Evolutionary conservation across 2,113 vertebrate species (phyloP).

Genomic region (Furnarius figulus): DNA sequence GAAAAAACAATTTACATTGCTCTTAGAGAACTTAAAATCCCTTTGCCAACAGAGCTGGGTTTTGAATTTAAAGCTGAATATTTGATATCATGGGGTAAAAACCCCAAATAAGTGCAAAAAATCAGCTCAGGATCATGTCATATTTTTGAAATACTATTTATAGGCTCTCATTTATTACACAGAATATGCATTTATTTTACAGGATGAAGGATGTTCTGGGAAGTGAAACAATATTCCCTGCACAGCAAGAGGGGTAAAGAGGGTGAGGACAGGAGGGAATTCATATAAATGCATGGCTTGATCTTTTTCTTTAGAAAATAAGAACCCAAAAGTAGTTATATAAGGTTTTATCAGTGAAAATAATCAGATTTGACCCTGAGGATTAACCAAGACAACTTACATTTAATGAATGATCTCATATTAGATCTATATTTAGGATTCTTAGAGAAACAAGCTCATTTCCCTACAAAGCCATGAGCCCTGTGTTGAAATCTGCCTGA

Average conservation of each 20-base stretch:
- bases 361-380: neutral
- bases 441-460: neutral
- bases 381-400: neutral
- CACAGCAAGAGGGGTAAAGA: neutral
- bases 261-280: neutral
- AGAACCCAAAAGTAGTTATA: neutral
- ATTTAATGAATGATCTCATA: neutral
- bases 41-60: neutral
- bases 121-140: too few species aligned
- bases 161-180: neutral
- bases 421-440: neutral
- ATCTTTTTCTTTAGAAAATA: neutral
- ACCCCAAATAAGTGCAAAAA: neutral
- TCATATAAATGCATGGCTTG: neutral
- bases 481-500: neutral
- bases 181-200: neutral
- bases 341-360: neutral
- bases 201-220: neutral
- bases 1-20: neutral
- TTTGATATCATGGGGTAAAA: neutral
- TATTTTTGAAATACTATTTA: neutral
- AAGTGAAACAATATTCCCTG: neutral
- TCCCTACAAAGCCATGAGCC: neutral
- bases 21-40: neutral
- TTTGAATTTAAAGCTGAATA: neutral